Evolutionary conservation across 2,888 invertebrate genomes (phyloP).

Genomic region (Glyphotaelius pellucidus): DNA sequence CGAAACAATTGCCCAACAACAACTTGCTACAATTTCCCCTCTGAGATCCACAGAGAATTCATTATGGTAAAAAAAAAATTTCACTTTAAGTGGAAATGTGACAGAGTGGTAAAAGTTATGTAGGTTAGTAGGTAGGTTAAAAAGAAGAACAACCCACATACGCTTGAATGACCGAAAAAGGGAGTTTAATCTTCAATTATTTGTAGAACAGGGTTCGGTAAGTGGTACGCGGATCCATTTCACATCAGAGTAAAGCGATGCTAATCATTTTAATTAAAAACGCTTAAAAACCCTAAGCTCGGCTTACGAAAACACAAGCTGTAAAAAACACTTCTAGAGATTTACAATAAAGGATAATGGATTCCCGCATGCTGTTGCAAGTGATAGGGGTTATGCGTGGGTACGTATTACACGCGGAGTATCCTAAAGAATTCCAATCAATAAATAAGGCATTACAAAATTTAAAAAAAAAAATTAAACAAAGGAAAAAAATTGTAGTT

Average conservation of each 20-base stretch:
- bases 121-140: too few species aligned
- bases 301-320: background rate
- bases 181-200: background rate
- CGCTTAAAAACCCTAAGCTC: background rate
- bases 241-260: background rate
- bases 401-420: background rate
- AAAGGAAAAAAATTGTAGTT: background rate
- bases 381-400: background rate
- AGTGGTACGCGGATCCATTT: background rate
- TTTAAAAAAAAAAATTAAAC: background rate
- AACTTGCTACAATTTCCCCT: too few species aligned
- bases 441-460: background rate
- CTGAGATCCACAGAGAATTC: too few species aligned
- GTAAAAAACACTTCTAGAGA: background rate
- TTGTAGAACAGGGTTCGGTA: background rate
- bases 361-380: background rate
- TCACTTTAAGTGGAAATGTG: too few species aligned
- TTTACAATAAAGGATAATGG: background rate
- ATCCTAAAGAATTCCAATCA: background rate
- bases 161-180: too few species aligned
- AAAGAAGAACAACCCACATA: too few species aligned
- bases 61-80: too few species aligned
- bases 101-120: too few species aligned
- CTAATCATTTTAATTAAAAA: slow-evolving; percentile 14
- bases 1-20: too few species aligned